Percentiles rank a stretch among this genome's conserved stretches.
Evolutionary conservation across 2,797 vertebrate genomes (phyloP).

Genomic region (Babyrousa celebensis): DNA sequence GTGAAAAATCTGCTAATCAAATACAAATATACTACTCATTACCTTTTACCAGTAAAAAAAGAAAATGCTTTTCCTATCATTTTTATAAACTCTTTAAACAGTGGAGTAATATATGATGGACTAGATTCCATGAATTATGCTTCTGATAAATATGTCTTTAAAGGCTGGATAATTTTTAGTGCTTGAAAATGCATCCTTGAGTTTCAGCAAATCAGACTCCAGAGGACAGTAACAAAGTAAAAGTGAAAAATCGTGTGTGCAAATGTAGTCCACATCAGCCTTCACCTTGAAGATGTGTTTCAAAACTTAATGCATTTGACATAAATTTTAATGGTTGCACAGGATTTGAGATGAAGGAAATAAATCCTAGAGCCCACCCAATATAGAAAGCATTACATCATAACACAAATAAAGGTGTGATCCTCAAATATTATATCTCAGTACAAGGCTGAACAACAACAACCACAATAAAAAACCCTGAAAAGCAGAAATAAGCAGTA

Average conservation of each 20-base stretch:
- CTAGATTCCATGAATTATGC: neutral
- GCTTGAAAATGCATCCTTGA: neutral
- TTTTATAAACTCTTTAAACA: neutral
- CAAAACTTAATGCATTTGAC: neutral
- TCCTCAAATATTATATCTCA: neutral
- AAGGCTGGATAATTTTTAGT: neutral
- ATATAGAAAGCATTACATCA: neutral
- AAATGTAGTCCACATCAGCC: neutral
- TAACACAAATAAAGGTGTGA: neutral
- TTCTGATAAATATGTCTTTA: neutral
- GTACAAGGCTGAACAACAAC: neutral
- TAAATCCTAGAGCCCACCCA: neutral
- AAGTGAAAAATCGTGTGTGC: neutral
- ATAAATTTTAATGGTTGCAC: neutral
- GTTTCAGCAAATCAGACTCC: neutral
- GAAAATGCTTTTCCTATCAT: neutral
- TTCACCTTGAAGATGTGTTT: slow-evolving; percentile 15
- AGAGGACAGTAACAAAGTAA: neutral
- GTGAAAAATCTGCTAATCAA: neutral
- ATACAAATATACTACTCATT: neutral
- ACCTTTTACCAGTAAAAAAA: neutral
- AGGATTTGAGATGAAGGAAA: neutral
- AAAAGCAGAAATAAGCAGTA: neutral
- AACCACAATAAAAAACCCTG: too few species aligned
- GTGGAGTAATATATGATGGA: neutral